Evolutionary conservation across 2,888 invertebrate species (phyloP).

Genomic region (Ypsolopha sequella): DNA sequence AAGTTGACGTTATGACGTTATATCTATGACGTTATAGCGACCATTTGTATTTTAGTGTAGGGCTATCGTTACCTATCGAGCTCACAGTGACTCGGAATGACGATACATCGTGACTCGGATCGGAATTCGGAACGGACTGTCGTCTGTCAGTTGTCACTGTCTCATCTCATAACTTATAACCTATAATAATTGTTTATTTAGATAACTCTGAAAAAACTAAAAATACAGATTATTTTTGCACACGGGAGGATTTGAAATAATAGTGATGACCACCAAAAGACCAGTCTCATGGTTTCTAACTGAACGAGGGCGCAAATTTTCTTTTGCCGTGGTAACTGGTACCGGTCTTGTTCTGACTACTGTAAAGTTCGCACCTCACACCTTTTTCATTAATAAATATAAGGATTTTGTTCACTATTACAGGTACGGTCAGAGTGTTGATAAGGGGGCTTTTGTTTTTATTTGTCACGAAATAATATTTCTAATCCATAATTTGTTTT

Average conservation of each 20-base stretch:
- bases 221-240: no score
- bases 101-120: no score
- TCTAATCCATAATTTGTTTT: conserved; percentile 13
- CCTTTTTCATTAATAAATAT: conserved; percentile 72
- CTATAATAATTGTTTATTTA: no score
- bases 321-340: conserved; percentile 53
- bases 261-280: conserved; percentile 34
- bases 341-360: conserved; percentile 58
- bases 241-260: not conserved
- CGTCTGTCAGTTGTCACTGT: no score
- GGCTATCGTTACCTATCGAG: no score
- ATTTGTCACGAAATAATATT: not conserved
- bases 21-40: no score
- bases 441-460: not conserved
- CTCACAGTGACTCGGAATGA: no score
- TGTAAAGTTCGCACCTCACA: conserved; percentile 72
- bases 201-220: no score
- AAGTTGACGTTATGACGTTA: no score
- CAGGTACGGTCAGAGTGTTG: conserved; percentile 50
- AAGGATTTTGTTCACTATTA: conserved; percentile 74
- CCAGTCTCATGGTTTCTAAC: conserved; percentile 67
- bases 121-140: no score
- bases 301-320: conserved; percentile 61
- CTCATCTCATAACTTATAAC: no score
- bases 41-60: no score